phyloP scores from a whole-genome alignment of 2,797 vertebrate species.

The Premnoplex brunnescens region DNA sequence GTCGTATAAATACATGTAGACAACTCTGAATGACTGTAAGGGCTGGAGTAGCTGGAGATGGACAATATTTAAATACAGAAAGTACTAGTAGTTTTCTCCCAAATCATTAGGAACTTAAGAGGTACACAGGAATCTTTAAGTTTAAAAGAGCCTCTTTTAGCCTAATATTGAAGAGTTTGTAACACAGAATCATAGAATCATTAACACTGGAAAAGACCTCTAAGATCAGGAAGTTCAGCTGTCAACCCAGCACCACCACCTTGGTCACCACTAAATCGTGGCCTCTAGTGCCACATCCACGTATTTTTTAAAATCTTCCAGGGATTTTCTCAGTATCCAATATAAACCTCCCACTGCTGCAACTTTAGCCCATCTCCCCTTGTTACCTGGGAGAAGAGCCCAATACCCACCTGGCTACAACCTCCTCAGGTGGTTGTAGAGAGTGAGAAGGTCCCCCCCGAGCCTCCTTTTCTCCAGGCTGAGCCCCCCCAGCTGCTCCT shows the following conservation, averaged over 20 bases:
- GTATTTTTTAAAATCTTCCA: background rate
- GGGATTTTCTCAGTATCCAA: background rate
- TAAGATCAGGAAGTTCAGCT: too few species aligned
- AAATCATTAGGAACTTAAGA: background rate
- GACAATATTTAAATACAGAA: background rate
- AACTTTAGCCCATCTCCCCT: background rate
- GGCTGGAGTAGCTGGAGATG: background rate
- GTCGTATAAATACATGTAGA: background rate
- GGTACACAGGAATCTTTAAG: background rate
- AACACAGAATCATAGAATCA: background rate
- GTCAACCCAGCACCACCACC: background rate
- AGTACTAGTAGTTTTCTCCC: background rate
- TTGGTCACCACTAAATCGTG: rapidly evolving
- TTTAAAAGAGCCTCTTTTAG: background rate
- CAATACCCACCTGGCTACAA: background rate
- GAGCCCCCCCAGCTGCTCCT: background rate
- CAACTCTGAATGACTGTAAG: background rate
- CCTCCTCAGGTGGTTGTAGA: background rate
- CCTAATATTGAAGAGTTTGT: background rate
- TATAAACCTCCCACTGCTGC: background rate
- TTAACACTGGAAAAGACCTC: background rate
- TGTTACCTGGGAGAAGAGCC: background rate
- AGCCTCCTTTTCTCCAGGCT: background rate
- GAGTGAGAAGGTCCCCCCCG: background rate
- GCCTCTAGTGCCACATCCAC: background rate